Conservation (phyloP, 1,140 invertebrate species). For the Ostrea denselamellosa region DNA sequence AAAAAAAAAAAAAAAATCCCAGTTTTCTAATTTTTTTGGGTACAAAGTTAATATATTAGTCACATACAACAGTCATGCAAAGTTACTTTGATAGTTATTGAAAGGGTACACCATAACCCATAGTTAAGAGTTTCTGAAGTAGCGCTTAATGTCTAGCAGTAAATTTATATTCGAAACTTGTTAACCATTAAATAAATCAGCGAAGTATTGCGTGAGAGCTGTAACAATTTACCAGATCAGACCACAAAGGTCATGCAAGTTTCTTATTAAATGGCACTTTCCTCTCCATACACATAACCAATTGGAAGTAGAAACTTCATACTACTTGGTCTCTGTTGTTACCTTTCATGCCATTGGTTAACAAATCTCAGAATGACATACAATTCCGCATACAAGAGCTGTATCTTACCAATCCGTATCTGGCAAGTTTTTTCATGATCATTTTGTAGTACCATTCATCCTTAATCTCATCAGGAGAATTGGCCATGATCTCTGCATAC, state of each 20-base stretch:
- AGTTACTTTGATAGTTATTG: constrained; percentile 21
- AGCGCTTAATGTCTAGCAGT: background rate
- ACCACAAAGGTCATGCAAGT: too few relatives aligned
- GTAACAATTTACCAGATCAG: background rate
- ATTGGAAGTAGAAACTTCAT: too few relatives aligned
- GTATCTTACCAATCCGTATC: constrained; percentile 73
- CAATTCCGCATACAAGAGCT: background rate
- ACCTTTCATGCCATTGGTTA: background rate
- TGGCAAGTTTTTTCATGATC: constrained; percentile 72
- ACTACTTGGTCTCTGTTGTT: background rate
- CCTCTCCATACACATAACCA: too few relatives aligned
- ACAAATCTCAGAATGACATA: constrained; percentile 20
- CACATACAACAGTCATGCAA: background rate
- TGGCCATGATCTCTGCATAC: constrained; percentile 70
- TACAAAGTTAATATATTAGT: constrained; percentile 30
- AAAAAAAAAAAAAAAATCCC: too few relatives aligned
- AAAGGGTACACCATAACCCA: constrained; percentile 6
- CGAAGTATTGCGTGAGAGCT: background rate
- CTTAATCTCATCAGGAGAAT: constrained; percentile 66
- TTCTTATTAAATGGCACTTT: too few relatives aligned
- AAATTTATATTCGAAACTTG: constrained; percentile 15
- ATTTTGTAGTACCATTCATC: constrained; percentile 73
- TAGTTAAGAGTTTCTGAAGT: background rate
- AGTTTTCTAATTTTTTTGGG: background rate
- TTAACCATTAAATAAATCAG: background rate